These are phyloP conservation scores for Nixonia krombeini DNA, from an alignment of 1,140 invertebrate genomes.

Conservation along the genomic window DNA sequence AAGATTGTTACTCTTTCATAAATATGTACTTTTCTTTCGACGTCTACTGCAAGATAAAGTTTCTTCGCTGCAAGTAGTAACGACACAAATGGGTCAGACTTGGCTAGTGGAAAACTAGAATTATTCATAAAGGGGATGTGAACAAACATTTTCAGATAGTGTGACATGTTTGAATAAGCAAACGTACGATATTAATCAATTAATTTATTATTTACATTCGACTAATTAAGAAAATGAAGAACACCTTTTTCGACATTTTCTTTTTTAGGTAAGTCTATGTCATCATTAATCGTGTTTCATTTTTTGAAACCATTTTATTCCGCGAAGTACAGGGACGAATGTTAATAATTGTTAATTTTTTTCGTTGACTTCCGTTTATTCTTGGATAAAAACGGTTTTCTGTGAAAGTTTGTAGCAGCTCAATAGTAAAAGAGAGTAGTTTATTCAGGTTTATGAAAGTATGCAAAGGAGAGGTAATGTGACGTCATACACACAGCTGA, in stretches of 20 bases:
- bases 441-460: background rate
- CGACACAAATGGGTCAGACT: background rate
- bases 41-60: too few relatives aligned
- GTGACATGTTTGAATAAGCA: too few relatives aligned
- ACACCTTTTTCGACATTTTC: background rate
- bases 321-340: background rate
- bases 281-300: background rate
- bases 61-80: background rate
- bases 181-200: too few relatives aligned
- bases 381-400: too few relatives aligned
- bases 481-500: conserved; percentile 4
- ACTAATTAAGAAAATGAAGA: background rate
- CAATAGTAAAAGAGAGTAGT: background rate
- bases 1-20: background rate
- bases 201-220: background rate
- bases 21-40: background rate
- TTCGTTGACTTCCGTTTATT: background rate
- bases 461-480: background rate
- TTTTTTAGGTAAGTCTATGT: background rate
- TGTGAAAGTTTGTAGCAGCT: too few relatives aligned
- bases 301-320: background rate
- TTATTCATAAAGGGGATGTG: background rate
- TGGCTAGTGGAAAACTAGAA: background rate
- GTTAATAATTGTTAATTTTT: background rate
- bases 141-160: too few relatives aligned